phyloP scores from a whole-genome alignment of 1,140 invertebrate genomes.

The Drosophila guanche region DNA sequence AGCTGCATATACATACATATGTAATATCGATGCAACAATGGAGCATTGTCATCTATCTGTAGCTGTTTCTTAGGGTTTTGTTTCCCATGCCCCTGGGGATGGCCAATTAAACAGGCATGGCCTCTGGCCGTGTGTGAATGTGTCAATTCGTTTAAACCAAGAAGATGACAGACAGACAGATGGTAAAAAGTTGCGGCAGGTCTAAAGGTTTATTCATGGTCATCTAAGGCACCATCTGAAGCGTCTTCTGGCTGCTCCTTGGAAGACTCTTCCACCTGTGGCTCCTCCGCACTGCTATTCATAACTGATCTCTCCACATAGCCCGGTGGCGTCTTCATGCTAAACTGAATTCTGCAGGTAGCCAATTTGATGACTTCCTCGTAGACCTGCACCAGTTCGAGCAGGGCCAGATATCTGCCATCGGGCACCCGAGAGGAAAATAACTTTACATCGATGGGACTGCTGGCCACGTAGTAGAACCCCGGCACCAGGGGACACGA shows the following conservation, averaged over 20 bases:
- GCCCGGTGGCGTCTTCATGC: constrained; percentile 20
- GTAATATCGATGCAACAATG: constrained; percentile 17
- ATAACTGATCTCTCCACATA: neutral
- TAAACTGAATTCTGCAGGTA: constrained; percentile 50
- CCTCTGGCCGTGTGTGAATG: constrained; percentile 25
- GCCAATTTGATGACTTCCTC: constrained; percentile 61
- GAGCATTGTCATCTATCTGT: constrained; percentile 13
- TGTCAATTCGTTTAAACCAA: constrained; percentile 12
- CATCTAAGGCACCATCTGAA: too few relatives aligned
- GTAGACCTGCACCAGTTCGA: constrained; percentile 68
- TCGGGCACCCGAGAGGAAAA: constrained; percentile 44
- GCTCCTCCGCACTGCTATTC: constrained; percentile 12
- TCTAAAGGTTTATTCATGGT: neutral
- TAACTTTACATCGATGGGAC: constrained; percentile 18
- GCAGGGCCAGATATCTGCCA: constrained; percentile 54
- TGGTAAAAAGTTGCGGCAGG: neutral
- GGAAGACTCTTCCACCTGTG: neutral
- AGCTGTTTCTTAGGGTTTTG: constrained; percentile 1
- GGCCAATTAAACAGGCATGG: constrained; percentile 21
- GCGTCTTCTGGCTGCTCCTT: too few relatives aligned
- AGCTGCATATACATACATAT: too few relatives aligned
- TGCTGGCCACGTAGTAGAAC: constrained; percentile 49
- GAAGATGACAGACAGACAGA: constrained; percentile 2
- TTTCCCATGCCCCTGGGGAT: constrained; percentile 35
- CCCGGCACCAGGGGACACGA: constrained; percentile 64